phyloP scores from a whole-genome alignment of 2,888 invertebrate species.

The Papilio protenor region DNA sequence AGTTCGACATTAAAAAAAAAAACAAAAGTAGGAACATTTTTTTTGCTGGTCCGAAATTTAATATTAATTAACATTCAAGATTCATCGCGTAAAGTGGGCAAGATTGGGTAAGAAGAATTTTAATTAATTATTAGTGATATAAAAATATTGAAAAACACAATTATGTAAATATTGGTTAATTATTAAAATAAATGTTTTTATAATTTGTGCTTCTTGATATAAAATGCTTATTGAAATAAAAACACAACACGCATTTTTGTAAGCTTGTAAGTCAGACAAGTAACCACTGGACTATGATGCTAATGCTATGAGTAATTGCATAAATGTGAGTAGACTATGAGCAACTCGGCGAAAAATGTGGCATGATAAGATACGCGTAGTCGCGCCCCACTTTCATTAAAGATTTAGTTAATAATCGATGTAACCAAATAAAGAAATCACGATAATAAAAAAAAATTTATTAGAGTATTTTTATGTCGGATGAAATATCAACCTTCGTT shows the following conservation, averaged over 20 bases:
- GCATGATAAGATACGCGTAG: constrained; percentile 1
- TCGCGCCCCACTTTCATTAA: constrained; percentile 16
- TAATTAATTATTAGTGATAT: too few species aligned
- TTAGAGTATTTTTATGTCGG: neutral
- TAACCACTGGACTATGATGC: neutral
- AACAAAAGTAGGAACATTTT: too few species aligned
- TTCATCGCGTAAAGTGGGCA: too few species aligned
- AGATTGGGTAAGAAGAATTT: too few species aligned
- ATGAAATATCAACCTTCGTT: neutral
- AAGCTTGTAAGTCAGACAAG: neutral
- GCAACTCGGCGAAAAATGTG: constrained; percentile 17
- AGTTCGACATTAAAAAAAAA: too few species aligned
- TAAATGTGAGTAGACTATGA: neutral
- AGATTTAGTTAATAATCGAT: neutral
- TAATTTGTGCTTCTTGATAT: too few species aligned
- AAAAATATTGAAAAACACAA: too few species aligned
- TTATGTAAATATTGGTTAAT: too few species aligned
- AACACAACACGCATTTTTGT: neutral
- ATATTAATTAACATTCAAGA: too few species aligned
- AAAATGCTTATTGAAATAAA: neutral
- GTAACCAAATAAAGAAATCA: neutral
- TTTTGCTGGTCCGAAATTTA: too few species aligned
- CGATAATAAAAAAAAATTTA: neutral
- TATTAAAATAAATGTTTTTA: neutral
- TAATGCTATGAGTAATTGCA: neutral